Conservation (phyloP, 2,113 vertebrate species). For the Turdus rufiventris region DNA sequence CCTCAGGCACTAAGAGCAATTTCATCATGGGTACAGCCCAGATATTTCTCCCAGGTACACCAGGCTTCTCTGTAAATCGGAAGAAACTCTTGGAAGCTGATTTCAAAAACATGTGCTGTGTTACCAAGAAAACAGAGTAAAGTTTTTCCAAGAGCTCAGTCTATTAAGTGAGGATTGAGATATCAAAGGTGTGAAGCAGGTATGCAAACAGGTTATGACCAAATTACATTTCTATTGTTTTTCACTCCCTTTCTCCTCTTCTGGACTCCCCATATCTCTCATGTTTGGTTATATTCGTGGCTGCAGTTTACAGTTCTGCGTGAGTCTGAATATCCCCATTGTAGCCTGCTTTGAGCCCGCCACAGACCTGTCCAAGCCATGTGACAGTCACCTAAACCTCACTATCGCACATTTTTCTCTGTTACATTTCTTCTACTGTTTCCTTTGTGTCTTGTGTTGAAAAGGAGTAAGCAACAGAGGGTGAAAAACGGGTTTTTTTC, state of each 20-base stretch:
- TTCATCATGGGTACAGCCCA: not conserved
- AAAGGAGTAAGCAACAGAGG: not conserved
- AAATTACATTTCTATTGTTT: not conserved
- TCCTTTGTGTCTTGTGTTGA: not conserved
- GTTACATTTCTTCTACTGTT: constrained; percentile 8
- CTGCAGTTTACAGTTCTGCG: not conserved
- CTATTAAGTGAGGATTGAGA: not conserved
- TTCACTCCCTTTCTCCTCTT: not conserved
- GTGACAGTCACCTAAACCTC: not conserved
- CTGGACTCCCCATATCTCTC: not conserved
- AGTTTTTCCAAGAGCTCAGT: not conserved
- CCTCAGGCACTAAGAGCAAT: not conserved
- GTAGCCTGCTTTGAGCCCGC: not conserved
- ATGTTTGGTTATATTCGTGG: not conserved
- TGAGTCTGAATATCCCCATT: not conserved
- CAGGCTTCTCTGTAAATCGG: not conserved
- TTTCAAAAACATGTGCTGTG: not conserved
- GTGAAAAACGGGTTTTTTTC: not conserved
- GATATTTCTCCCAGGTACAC: not conserved
- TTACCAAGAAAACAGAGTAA: not conserved
- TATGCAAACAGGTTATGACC: not conserved
- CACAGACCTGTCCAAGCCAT: not conserved
- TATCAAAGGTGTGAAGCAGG: not conserved
- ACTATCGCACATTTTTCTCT: not conserved
- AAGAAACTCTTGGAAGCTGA: not conserved